phyloP scores from a whole-genome alignment of 2,797 vertebrate genomes.

The Chelidonichthys spinosus region DNA sequence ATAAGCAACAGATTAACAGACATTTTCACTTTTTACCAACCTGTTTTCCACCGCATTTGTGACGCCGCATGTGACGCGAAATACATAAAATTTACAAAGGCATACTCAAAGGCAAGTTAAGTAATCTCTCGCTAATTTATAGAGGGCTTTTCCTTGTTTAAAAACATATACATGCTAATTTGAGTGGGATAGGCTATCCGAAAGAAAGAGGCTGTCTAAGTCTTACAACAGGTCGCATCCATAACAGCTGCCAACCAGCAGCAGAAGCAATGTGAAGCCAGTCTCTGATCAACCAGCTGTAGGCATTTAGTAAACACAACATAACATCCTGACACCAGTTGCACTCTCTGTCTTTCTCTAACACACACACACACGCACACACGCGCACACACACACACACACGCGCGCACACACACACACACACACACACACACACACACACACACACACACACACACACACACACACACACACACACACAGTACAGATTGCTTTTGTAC shows the following conservation, averaged over 20 bases:
- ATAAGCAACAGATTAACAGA: neutral
- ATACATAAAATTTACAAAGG: neutral
- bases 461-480: slow-evolving; percentile 11
- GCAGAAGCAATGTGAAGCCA: slow-evolving; percentile 29
- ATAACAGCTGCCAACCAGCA: slow-evolving; percentile 27
- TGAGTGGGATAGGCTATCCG: neutral
- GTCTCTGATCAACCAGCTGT: slow-evolving; percentile 44
- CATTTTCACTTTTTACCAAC: neutral
- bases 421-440: neutral
- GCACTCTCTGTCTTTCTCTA: slow-evolving; percentile 21
- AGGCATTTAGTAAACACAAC: slow-evolving; percentile 54
- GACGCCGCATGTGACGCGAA: neutral
- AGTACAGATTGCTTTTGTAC: slow-evolving; percentile 25
- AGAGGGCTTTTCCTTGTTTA: neutral
- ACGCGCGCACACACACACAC: slow-evolving; percentile 3
- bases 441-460: neutral
- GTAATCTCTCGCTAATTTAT: neutral
- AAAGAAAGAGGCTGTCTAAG: slow-evolving; percentile 4
- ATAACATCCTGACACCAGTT: slow-evolving; percentile 44
- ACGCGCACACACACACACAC: neutral
- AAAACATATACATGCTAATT: neutral
- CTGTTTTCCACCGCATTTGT: neutral
- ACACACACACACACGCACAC: neutral
- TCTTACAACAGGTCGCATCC: slow-evolving; percentile 21
- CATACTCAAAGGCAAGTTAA: neutral